These are phyloP conservation scores for Hipparchia semele DNA, from an alignment of 2,888 invertebrate genomes.

Conservation along the genomic window DNA sequence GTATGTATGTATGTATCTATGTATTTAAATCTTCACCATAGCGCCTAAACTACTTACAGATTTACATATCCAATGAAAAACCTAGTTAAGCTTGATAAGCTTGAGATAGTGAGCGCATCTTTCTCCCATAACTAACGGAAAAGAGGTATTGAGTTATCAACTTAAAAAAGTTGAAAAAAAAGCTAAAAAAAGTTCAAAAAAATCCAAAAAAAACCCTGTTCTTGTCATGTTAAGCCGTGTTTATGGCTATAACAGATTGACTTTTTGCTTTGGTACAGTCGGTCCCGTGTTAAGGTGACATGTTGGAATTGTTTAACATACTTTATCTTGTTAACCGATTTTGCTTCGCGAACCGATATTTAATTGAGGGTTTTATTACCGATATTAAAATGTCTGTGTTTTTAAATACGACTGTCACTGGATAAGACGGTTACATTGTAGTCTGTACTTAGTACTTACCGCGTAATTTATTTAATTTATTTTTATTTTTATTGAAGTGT, in stretches of 20 bases:
- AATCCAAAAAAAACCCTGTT: constrained; percentile 36
- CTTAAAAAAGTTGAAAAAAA: constrained; percentile 25
- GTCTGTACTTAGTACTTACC: neutral
- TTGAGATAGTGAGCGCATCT: constrained; percentile 20
- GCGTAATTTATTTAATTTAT: neutral
- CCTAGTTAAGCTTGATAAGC: constrained; percentile 13
- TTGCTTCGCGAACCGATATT: constrained; percentile 1
- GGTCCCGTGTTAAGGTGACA: constrained; percentile 1
- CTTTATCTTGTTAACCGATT: constrained; percentile 11
- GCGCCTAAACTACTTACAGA: no score
- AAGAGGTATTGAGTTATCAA: constrained; percentile 40
- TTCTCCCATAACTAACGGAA: constrained; percentile 43
- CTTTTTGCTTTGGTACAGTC: constrained; percentile 45
- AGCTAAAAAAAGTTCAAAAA: constrained; percentile 31
- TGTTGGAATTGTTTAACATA: constrained; percentile 11
- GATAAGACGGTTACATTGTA: neutral
- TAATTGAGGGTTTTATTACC: constrained; percentile 7
- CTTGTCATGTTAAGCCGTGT: constrained; percentile 45
- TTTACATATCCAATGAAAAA: neutral
- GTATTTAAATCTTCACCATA: no score
- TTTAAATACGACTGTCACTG: neutral
- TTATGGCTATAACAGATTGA: constrained; percentile 48
- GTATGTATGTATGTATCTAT: no score
- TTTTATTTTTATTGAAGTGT: neutral
- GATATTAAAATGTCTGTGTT: constrained; percentile 8